Evolutionary conservation across 2,113 vertebrate genomes (phyloP).

Genomic region (Lophotis ruficrista): DNA sequence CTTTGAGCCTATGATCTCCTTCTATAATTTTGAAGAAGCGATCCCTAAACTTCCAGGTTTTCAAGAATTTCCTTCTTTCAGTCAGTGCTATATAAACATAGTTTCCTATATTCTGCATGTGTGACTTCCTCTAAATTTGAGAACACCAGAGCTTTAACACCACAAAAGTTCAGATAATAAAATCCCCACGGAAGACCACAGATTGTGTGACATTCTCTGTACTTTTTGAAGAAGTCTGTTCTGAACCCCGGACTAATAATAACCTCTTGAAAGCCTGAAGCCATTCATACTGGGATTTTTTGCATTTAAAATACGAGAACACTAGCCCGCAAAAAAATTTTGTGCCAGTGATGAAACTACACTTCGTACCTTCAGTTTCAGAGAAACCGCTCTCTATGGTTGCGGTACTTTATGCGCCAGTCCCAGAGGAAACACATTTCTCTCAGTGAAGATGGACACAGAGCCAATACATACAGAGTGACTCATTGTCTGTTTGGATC

Average conservation of each 20-base stretch:
- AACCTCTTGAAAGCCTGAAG: neutral
- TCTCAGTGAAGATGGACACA: neutral
- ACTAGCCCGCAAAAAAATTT: neutral
- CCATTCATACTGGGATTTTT: neutral
- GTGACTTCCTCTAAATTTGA: neutral
- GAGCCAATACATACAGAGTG: neutral
- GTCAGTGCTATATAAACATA: neutral
- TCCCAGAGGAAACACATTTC: neutral
- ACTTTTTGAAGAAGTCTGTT: neutral
- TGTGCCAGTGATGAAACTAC: neutral
- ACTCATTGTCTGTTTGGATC: neutral
- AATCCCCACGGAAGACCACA: neutral
- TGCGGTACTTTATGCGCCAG: neutral
- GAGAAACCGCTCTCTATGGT: neutral
- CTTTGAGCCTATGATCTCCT: neutral
- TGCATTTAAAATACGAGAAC: neutral
- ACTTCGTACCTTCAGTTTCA: neutral
- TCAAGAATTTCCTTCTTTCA: neutral
- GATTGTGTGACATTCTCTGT: fast-evolving
- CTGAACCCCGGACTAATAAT: neutral
- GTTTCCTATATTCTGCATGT: neutral
- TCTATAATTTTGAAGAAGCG: neutral
- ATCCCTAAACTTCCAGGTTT: neutral
- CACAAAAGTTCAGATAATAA: neutral
- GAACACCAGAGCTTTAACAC: neutral